A percentile compares a stretch with the other conserved stretches of the same genome.
These are phyloP conservation scores for Limenitis camilla DNA, from an alignment of 2,888 invertebrate genomes.

Conservation along the genomic window DNA sequence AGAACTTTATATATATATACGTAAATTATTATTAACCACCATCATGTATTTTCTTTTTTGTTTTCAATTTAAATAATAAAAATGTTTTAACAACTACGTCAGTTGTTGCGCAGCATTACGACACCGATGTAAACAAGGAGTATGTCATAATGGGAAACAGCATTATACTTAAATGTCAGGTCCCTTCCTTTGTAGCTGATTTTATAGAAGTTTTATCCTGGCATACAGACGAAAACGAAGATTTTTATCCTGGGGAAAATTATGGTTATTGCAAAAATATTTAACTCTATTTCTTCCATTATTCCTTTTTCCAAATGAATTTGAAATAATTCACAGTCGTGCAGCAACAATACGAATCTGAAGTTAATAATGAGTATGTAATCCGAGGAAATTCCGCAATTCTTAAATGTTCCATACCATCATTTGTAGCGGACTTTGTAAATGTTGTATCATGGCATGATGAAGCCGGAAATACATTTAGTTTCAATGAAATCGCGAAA, in stretches of 20 bases:
- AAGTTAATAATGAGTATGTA: conserved; percentile 93
- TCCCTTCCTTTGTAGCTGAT: conserved; percentile 90
- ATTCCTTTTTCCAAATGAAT: conserved; percentile 19
- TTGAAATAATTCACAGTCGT: conserved; percentile 78
- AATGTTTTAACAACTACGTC: too few relatives aligned
- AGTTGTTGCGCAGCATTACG: conserved; percentile 79
- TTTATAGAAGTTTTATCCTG: conserved; percentile 87
- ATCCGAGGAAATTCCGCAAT: conserved; percentile 92
- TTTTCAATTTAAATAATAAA: too few relatives aligned
- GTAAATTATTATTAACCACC: too few relatives aligned
- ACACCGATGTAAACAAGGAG: conserved; percentile 89
- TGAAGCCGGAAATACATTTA: conserved; percentile 77
- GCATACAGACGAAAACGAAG: conserved; percentile 84
- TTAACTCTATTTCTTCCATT: conserved; percentile 5
- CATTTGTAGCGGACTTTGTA: conserved; percentile 94
- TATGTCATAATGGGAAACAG: conserved; percentile 88
- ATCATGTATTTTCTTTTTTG: too few relatives aligned
- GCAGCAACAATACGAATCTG: conserved; percentile 91
- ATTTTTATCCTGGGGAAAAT: conserved; percentile 78
- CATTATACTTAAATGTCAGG: conserved; percentile 86
- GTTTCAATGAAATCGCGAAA: conserved; percentile 47
- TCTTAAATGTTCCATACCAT: conserved; percentile 91
- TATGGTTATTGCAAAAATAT: conserved; percentile 66
- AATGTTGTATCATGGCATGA: conserved; percentile 90
- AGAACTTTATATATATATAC: too few relatives aligned